Evolutionary conservation across 2,113 vertebrate species (phyloP), one percentile per base, ranked within the genome.

Genomic region (Erythrocercus mccallii): DNA sequence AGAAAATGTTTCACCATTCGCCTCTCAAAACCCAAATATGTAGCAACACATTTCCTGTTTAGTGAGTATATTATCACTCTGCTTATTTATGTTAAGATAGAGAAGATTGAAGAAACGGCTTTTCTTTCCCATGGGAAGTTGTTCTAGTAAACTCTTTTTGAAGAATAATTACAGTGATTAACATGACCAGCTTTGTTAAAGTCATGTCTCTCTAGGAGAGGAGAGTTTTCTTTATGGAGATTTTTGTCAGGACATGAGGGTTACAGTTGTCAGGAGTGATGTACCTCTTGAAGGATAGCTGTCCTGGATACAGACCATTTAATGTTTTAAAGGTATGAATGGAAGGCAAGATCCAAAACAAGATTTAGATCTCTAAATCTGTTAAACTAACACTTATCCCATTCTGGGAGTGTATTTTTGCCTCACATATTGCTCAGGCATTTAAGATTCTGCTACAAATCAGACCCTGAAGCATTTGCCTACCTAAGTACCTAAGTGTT

Each of bases 261-360:
- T 96, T 95, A 88, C 24, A 64, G 56, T 37, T 95, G 93, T 90
- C 81, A 95, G 40, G 44, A 86, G 68, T 86, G 81, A 94, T 51
- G 54, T 48, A 47, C 20, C 12, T 78, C 22, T 88, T 73, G 64
- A 80, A 90, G 56, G 85, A 69, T 20, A 86, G 22, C 44, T 92
- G 47, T 77, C 60, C 81, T 88, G 35, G 51, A 71, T 73, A 77
- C 42, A 74, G 44, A 82, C 11, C 18, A 9, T 74, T 94, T 84
- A 95, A 33, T 1, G 1, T 90, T 87, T 83, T 90, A 83, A 93
- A 92, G 31, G 65, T 74, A 86, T 86, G 79, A 80, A 91, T 31
- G 60, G 81, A 95, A 45, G 48, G 15, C 25, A 61, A 86, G 47
- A 81, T 86, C 10, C 83, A 78, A 93, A 96, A 57, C 64, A 94